These are phyloP conservation scores for Chirona hameri DNA, from an alignment of 2,888 invertebrate genomes.

Conservation along the genomic window DNA sequence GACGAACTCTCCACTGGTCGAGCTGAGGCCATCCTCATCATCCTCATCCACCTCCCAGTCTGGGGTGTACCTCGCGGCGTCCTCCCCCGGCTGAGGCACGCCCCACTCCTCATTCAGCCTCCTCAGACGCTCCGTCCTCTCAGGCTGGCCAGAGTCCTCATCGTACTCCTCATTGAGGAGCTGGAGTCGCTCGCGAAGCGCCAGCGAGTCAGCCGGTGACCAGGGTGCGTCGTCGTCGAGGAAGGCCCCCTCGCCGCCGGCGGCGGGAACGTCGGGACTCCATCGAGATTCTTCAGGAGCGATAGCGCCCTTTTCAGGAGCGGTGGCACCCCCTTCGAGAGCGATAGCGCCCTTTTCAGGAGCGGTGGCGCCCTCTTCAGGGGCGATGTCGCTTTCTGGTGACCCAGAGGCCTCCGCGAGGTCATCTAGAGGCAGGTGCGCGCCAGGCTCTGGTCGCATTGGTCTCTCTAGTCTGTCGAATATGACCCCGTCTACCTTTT, in stretches of 20 bases:
- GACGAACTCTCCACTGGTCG: slow-evolving; percentile 72
- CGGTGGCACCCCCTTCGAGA: neutral
- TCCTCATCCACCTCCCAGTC: slow-evolving; percentile 69
- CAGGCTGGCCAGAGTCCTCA: slow-evolving; percentile 37
- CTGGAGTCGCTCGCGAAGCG: slow-evolving; percentile 33
- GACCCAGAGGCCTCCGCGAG: too few relatives aligned
- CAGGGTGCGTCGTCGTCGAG: slow-evolving; percentile 2
- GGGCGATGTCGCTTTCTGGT: neutral
- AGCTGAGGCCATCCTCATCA: slow-evolving; percentile 50
- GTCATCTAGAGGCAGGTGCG: too few relatives aligned
- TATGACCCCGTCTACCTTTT: too few relatives aligned
- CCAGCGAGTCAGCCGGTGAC: slow-evolving; percentile 37
- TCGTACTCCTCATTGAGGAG: slow-evolving; percentile 35
- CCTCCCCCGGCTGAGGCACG: neutral
- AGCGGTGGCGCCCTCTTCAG: neutral
- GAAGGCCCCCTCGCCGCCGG: neutral
- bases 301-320: neutral
- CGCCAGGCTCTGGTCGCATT: too few relatives aligned
- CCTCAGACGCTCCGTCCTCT: slow-evolving; percentile 36
- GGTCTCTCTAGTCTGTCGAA: too few relatives aligned
- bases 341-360: neutral
- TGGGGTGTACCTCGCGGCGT: slow-evolving; percentile 49
- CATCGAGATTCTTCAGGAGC: neutral
- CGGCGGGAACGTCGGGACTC: neutral
- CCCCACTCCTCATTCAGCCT: slow-evolving; percentile 34